Evolutionary conservation across 2,113 vertebrate species (phyloP).

Genomic region (Seriola aureovittata): DNA sequence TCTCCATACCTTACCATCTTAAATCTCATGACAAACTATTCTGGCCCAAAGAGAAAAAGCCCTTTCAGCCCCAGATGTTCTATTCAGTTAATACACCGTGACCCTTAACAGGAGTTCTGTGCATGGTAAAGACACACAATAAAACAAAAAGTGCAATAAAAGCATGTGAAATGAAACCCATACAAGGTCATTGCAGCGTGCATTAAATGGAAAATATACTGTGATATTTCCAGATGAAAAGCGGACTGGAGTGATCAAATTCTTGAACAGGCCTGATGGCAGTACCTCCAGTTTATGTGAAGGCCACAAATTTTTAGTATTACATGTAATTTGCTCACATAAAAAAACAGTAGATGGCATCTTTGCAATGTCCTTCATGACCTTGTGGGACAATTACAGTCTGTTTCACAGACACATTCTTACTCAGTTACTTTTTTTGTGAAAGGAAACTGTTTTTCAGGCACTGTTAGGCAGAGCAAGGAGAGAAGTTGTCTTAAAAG

Average conservation of each 20-base stretch:
- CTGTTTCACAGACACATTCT: background rate
- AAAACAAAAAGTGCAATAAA: slow-evolving; percentile 10
- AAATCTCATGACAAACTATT: slow-evolving; percentile 98
- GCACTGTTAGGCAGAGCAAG: background rate
- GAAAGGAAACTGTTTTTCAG: background rate
- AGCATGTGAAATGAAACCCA: slow-evolving; percentile 2
- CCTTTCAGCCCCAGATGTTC: slow-evolving; percentile 37
- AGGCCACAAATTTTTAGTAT: background rate
- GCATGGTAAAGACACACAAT: slow-evolving; percentile 8
- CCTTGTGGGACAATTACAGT: slow-evolving; percentile 4
- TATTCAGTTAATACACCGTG: slow-evolving; percentile 38
- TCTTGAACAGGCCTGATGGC: background rate
- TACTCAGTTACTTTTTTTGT: background rate
- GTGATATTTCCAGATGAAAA: slow-evolving; percentile 14
- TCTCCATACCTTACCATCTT: slow-evolving; percentile 81
- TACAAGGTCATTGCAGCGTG: background rate
- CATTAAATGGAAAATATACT: slow-evolving; percentile 1
- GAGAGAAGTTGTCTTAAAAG: background rate
- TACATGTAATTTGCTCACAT: background rate
- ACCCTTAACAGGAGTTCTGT: slow-evolving; percentile 11
- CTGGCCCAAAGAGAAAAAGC: slow-evolving; percentile 81
- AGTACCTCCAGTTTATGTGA: background rate
- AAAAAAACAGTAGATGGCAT: background rate
- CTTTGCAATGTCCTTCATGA: slow-evolving; percentile 41
- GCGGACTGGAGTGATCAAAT: background rate